phyloP scores from a whole-genome alignment of 2,888 invertebrate genomes.

The Hofmannophila pseudospretella region DNA sequence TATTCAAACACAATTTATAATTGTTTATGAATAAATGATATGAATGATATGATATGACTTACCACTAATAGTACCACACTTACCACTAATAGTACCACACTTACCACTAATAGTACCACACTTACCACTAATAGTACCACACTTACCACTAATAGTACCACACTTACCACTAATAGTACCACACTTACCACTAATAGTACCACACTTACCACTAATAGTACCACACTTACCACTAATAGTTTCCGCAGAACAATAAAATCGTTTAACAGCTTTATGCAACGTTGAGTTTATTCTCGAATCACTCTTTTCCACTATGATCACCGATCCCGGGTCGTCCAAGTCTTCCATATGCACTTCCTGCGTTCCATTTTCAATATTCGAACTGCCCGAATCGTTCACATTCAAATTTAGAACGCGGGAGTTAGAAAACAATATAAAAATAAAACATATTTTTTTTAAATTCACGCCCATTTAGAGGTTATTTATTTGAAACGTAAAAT shows the following conservation, averaged over 20 bases:
- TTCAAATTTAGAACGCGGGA: too few relatives aligned
- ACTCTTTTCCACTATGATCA: neutral
- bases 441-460: neutral
- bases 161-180: neutral
- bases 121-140: too few relatives aligned
- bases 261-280: conserved; percentile 30
- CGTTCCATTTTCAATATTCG: neutral
- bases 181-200: conserved; percentile 2
- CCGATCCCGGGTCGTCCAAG: neutral
- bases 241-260: conserved; percentile 30
- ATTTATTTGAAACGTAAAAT: neutral
- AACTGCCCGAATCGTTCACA: neutral
- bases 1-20: too few relatives aligned
- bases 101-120: too few relatives aligned
- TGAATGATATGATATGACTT: too few relatives aligned
- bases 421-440: too few relatives aligned
- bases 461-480: conserved; percentile 2
- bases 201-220: conserved; percentile 4
- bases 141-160: too few relatives aligned
- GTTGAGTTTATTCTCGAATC: conserved; percentile 22
- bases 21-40: too few relatives aligned
- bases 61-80: too few relatives aligned
- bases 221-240: conserved; percentile 23
- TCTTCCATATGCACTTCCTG: neutral
- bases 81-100: too few relatives aligned